phyloP scores from a whole-genome alignment of 1,140 invertebrate species.

The Anoplophora glabripennis region DNA sequence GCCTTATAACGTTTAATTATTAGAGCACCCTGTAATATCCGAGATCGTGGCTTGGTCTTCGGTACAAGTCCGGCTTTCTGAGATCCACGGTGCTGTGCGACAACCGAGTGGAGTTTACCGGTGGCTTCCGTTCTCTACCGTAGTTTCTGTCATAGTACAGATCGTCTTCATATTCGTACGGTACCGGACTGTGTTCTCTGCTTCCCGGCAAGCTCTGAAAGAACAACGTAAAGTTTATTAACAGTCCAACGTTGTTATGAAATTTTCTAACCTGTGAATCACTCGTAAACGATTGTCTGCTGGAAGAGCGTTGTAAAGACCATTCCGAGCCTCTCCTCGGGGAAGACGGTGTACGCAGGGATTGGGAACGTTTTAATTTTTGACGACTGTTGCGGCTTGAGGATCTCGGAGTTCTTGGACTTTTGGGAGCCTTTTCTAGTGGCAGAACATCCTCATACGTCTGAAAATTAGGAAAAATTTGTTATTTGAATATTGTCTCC shows the following conservation, averaged over 20 bases:
- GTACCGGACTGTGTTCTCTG: constrained; percentile 50
- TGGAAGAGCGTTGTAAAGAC: constrained; percentile 55
- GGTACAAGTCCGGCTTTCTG: constrained; percentile 43
- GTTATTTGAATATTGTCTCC: no score
- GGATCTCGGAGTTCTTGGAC: constrained; percentile 26
- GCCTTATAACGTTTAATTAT: constrained; percentile 19
- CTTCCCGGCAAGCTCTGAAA: constrained; percentile 43
- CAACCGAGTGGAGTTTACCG: constrained; percentile 12
- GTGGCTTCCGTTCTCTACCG: constrained; percentile 24
- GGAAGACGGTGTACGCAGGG: constrained; percentile 45
- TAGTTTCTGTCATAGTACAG: constrained; percentile 23
- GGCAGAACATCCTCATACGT: constrained; percentile 51
- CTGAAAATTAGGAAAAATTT: constrained; percentile 39
- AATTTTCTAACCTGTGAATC: constrained; percentile 57
- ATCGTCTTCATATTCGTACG: constrained; percentile 42
- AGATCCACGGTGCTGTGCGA: constrained; percentile 47
- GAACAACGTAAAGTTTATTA: constrained; percentile 10
- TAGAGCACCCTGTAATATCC: constrained; percentile 40
- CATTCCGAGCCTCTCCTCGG: constrained; percentile 41
- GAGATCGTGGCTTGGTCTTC: constrained; percentile 33
- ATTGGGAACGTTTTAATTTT: constrained; percentile 51
- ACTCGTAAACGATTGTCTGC: constrained; percentile 61
- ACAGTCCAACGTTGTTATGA: no score
- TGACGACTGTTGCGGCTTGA: constrained; percentile 28
- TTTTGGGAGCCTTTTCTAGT: constrained; percentile 13